Evolutionary conservation across 1,140 invertebrate genomes (phyloP).

Genomic region (Pogonus chalceus): DNA sequence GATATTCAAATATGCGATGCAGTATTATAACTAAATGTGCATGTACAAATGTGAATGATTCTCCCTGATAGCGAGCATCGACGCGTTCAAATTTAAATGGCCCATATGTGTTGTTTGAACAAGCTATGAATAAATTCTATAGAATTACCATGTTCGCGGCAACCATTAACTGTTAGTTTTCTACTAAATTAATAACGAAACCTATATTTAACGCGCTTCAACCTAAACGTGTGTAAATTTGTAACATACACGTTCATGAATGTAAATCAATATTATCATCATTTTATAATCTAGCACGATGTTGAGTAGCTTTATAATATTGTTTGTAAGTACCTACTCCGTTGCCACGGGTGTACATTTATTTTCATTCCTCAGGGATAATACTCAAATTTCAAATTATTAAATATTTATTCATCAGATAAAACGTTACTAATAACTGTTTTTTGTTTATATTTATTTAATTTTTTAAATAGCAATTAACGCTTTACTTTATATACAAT

Average conservation of each 20-base stretch:
- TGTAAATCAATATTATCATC: constrained; percentile 6
- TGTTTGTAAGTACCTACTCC: not conserved
- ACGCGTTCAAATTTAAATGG: not conserved
- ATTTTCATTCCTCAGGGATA: no score
- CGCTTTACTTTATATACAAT: not conserved
- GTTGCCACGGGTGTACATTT: not conserved
- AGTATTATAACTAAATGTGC: no score
- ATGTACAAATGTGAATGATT: no score
- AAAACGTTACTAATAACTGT: no score
- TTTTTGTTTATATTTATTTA: no score
- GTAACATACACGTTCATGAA: not conserved
- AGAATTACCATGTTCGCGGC: not conserved
- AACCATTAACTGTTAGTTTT: not conserved
- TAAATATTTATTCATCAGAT: no score
- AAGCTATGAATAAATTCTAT: constrained; percentile 1
- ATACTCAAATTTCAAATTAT: no score
- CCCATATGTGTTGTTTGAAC: not conserved
- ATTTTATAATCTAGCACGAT: not conserved
- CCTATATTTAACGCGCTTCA: not conserved
- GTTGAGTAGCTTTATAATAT: not conserved
- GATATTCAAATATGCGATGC: no score
- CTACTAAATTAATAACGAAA: not conserved
- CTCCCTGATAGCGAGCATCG: no score
- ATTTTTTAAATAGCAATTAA: not conserved
- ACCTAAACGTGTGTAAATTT: not conserved